Base-by-base conservation (phyloP, 2,113 vertebrate genomes). In the Mobula hypostoma region DNA sequence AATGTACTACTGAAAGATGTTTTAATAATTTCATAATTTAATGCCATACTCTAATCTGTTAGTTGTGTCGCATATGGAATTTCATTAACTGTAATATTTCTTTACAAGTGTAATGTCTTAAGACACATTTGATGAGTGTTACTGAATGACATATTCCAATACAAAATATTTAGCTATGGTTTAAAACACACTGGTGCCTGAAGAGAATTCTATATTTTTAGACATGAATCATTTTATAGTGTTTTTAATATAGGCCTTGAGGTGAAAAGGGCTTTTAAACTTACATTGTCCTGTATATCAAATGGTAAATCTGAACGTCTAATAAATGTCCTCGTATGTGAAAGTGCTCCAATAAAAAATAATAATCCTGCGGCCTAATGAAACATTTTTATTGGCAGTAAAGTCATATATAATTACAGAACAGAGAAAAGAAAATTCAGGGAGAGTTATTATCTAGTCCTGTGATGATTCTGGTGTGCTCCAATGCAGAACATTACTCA, bases 321-420 rank as follows among this genome's bases (percentile, higher is more conserved):
- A 88, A 88, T 88, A 88, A 66, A 88, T 88, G 63, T n/a, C 29
- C 83, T 87, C 29, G 83, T 61, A 87, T 27, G 3, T 61, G 83
- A 87, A 87, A 48, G 32, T 87, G 56, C 5, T 63, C 29, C 63
- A 88, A 66, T 66, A 88, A 88, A 66, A 63, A 88, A 87, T 56
- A 88, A 88, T 88, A 88, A 88, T 88, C 61, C 85, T 88, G 61
- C 29, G 63, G 12, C 58, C 24, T n/a, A 88, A 88, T 88, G 85
- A 27, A 88, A 61, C 61, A 88, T 63, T 88, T 48, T 61, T 61
- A 88, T n/a, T 61, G 29, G 56, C 29, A 66, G 14, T 29, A 8
- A 8, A 63, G 58, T 14, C 29, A 88, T 29, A 29, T 63, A 15
- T 66, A 66, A 63, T 58, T 63, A n/a, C 63, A 66, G 29, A n/a